A percentile compares a stretch with the other conserved stretches of the same genome.
phyloP scores from a whole-genome alignment of 2,113 vertebrate genomes.

The Bufo bufo region DNA sequence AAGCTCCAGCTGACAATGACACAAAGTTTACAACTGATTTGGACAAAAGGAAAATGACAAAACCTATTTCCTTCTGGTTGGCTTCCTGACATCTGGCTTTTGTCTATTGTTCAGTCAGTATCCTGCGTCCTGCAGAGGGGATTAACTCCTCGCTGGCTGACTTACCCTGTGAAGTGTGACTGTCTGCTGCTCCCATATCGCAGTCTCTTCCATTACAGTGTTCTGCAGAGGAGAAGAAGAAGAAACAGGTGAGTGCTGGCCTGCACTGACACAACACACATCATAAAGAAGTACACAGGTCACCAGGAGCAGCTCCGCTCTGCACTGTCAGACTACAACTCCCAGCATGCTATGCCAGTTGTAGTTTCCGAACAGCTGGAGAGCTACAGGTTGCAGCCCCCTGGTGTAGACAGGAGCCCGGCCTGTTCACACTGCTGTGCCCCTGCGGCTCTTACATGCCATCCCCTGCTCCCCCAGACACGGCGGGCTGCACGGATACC shows the following conservation, averaged over 20 bases:
- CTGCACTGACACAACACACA: not conserved
- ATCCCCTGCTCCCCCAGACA: no score
- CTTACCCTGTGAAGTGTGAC: slow-evolving; percentile 99
- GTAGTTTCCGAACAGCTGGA: not conserved
- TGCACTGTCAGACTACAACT: not conserved
- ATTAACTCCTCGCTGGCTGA: slow-evolving; percentile 61
- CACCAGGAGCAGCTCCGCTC: no score
- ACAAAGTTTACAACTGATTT: slow-evolving; percentile 69
- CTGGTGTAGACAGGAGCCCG: no score
- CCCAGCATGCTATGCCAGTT: no score
- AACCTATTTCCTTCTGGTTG: slow-evolving; percentile 72
- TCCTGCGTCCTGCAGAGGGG: slow-evolving; percentile 76
- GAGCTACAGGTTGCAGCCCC: not conserved
- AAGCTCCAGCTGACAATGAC: slow-evolving; percentile 52
- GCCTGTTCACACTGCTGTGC: not conserved
- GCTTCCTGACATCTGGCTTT: slow-evolving; percentile 91
- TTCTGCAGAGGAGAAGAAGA: slow-evolving; percentile 77
- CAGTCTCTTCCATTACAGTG: slow-evolving; percentile 98
- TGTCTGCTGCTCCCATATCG: slow-evolving; percentile 99
- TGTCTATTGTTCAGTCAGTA: slow-evolving; percentile 83
- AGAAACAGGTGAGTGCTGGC: not conserved
- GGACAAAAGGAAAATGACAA: slow-evolving; percentile 72
- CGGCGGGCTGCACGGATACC: not conserved
- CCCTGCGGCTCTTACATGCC: no score
- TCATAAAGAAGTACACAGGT: not conserved